Base-by-base conservation (phyloP, 2,797 vertebrate species). In the Cichlasoma orientale region DNA sequence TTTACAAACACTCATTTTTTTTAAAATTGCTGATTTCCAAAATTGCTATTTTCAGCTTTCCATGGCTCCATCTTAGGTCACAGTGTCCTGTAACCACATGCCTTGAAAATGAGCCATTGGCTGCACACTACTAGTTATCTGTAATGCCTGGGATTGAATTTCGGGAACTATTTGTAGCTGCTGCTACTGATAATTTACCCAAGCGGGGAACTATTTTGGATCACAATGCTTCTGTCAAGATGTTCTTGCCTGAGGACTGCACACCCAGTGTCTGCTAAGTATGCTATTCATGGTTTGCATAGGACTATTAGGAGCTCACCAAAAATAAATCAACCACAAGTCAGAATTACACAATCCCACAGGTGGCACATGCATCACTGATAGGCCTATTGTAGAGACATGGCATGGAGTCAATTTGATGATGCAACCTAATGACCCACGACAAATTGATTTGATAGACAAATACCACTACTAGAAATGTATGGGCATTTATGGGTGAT, bases 151-250 rank as follows among this genome's bases (percentile, higher is more conserved):
- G 54, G 33, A 81, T 55, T 29, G 14, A 59, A 79, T 81, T 81
- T 36, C 41, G 58, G 36, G 53, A 25, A 71, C 70, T 89, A 92
- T 90, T 87, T 90, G 81, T 86, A 84, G 88, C 56, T 29, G 21
- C 5, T 63, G 57, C 1, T 90, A 70, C 81, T 61, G 81, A 76
- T 88, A 80, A 90, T 93, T 93, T 83, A 29, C 58, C 74, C 25
- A 2, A 18, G 10, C n/a, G 3, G 50, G 63, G 78, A 72, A 16
- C 80, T 75, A 66, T 83, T 82, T 78, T 80, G 57, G 7, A 78
- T 82, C 57, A 85, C 78, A 87, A 79, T 87, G 80, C 44, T 53
- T 78, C 82, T 79, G 79, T 73, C 80, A 87, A 86, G 88, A 88
- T 75, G 88, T 79, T 78, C 63, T 57, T 59, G 55, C 13, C 56